Percentiles rank a stretch among this genome's conserved stretches.
phyloP scores from a whole-genome alignment of 2,797 vertebrate species.

The Chelon labrosus region DNA sequence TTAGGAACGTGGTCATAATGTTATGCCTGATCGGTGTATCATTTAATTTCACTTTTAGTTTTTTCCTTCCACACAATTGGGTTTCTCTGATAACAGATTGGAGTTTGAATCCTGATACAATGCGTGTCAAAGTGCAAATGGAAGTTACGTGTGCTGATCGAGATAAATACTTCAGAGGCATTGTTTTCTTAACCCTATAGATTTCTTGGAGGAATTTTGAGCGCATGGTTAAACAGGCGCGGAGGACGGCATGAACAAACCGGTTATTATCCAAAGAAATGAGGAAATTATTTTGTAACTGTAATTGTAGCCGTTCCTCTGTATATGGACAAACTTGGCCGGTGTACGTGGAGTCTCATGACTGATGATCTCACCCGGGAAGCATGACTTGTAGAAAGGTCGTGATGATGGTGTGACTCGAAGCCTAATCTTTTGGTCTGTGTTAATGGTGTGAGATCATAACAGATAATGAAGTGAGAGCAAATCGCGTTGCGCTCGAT shows the following conservation, averaged over 20 bases:
- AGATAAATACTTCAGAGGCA: background rate
- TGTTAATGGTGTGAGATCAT: slow-evolving; percentile 29
- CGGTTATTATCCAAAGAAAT: background rate
- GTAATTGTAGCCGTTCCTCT: too few species aligned
- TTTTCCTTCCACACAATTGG: background rate
- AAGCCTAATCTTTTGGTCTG: background rate
- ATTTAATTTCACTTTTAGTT: background rate
- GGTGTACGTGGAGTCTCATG: slow-evolving; percentile 44
- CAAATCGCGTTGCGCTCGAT: background rate
- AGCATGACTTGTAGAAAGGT: slow-evolving; percentile 27
- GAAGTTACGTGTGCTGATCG: background rate
- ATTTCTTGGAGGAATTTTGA: background rate
- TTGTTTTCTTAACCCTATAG: background rate
- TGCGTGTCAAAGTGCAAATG: slow-evolving; percentile 41
- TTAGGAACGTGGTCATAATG: too few species aligned
- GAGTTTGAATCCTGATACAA: background rate
- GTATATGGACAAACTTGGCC: background rate
- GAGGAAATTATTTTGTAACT: background rate
- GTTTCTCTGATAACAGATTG: background rate
- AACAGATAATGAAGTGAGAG: slow-evolving; percentile 4
- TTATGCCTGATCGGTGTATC: too few species aligned
- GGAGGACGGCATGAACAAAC: background rate
- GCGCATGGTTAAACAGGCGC: background rate
- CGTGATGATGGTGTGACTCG: slow-evolving; percentile 30
- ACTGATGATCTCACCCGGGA: slow-evolving; percentile 29